Evolutionary conservation across 2,113 vertebrate genomes (phyloP).

Genomic region (Zosterops japonicus): DNA sequence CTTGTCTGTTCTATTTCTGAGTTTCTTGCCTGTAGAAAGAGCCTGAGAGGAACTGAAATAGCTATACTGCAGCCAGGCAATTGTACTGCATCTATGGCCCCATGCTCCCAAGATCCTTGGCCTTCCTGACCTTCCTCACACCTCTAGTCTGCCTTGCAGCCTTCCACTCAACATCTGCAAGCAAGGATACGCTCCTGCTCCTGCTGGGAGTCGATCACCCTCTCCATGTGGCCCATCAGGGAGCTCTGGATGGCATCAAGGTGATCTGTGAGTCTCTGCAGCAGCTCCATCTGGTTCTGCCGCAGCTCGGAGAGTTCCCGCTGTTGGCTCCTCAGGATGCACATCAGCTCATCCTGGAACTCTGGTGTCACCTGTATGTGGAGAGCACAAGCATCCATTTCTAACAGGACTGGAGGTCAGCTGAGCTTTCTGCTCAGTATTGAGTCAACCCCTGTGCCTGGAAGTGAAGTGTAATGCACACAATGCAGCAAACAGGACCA

Average conservation of each 20-base stretch:
- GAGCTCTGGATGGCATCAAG: slow-evolving; percentile 87
- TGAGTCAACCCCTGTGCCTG: neutral
- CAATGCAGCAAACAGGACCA: neutral
- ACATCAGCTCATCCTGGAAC: slow-evolving; percentile 86
- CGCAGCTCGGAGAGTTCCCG: slow-evolving; percentile 87
- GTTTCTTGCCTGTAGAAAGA: neutral
- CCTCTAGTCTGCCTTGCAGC: neutral
- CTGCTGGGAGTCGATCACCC: slow-evolving; percentile 84
- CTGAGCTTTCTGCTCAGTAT: neutral
- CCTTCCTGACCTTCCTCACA: neutral
- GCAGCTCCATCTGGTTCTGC: slow-evolving; percentile 83
- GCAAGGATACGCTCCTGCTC: slow-evolving; percentile 96
- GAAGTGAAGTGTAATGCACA: neutral
- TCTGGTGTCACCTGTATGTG: slow-evolving; percentile 75
- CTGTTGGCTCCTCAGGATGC: slow-evolving; percentile 89
- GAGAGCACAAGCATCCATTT: neutral
- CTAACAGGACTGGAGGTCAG: neutral
- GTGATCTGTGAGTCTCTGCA: slow-evolving; percentile 82
- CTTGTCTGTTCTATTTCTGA: neutral
- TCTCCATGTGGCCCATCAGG: slow-evolving; percentile 87
- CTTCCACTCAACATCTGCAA: neutral
- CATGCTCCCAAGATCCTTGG: fast-evolving
- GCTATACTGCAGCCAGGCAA: neutral
- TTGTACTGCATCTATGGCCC: fast-evolving
- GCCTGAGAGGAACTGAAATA: neutral